Evolutionary conservation across 2,888 invertebrate species (phyloP), one percentile per base, ranked within the genome.

Genomic region (Glaucopsyche alexis): DNA sequence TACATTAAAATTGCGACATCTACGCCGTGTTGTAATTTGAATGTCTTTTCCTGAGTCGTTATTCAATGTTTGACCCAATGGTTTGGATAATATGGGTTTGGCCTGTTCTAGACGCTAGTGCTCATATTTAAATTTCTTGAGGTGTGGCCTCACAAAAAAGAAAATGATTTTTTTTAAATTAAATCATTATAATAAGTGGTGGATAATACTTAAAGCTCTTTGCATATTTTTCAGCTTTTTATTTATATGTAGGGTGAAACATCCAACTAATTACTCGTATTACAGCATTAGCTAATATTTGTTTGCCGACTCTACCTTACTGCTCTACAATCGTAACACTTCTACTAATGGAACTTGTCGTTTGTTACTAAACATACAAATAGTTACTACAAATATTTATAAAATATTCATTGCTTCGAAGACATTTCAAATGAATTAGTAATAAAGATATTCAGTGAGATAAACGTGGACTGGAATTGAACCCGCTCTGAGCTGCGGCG

Each of bases 401-500:
- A 38, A 65, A 65, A 69, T 72, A 65, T 65, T 72, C 72, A 72
- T 65, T 66, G 49, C 19, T 29, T 49, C 40, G 16, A 49, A 65
- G 65, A 66, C 42, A 40, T 66, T 67, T 72, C 40, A 52, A 72
- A 72, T 72, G 65, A 65, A 65, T 66, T 66, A 66, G 50, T 47
- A 72, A 72, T 52, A 50, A 72, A 66, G 72, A 72, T 72, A 67
- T 72, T 52, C 52, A 42, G 42, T 50, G 50, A 72, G 50, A 72
- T 67, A 67, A 52, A 49, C 50, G 52, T 66, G 50, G 49, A 45
- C 72, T n/a, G 67, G 67, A 67, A 42, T 52, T 7, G 67, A 52
- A 52, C 67, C 50, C 49, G 72, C 19, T 72, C 16, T 64, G 38
- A 72, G 47, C 64, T 29, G 64, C 19, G 60, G n/a, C 64, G 64